Conservation (phyloP, 2,113 vertebrate genomes). For the Cinclus mexicanus region DNA sequence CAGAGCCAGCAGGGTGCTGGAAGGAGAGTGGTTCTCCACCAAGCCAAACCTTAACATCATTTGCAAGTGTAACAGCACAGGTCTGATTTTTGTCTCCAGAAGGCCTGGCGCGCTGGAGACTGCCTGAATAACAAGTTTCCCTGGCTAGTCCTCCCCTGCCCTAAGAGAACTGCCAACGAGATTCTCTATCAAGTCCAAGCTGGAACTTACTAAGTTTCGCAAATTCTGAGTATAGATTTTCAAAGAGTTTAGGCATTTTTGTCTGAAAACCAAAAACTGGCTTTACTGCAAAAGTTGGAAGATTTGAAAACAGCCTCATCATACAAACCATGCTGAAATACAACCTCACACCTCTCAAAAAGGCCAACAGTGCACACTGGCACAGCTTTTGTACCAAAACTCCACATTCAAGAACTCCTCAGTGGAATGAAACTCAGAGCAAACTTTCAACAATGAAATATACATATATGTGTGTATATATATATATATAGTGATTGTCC, state of each 20-base stretch:
- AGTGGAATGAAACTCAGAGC: neutral
- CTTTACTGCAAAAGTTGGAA: neutral
- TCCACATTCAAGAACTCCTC: neutral
- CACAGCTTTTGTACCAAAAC: neutral
- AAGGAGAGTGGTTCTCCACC: neutral
- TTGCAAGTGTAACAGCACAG: neutral
- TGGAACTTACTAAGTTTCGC: neutral
- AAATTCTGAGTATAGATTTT: neutral
- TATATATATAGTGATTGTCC: neutral
- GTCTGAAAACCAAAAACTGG: neutral
- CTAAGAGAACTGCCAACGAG: conserved; percentile 17
- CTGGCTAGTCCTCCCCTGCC: conserved; percentile 10
- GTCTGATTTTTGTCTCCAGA: neutral
- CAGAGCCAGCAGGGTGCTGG: neutral
- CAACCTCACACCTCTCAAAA: neutral
- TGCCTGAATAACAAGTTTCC: conserved; percentile 15
- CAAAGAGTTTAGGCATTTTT: neutral
- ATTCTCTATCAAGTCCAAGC: neutral
- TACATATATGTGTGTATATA: neutral
- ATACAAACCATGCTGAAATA: rapidly evolving
- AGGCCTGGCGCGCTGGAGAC: neutral
- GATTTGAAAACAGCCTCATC: neutral
- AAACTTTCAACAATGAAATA: neutral
- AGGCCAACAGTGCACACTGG: neutral
- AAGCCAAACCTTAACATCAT: neutral